Conservation (phyloP, 2,797 vertebrate genomes). For the Cyclopterus lumpus region DNA sequence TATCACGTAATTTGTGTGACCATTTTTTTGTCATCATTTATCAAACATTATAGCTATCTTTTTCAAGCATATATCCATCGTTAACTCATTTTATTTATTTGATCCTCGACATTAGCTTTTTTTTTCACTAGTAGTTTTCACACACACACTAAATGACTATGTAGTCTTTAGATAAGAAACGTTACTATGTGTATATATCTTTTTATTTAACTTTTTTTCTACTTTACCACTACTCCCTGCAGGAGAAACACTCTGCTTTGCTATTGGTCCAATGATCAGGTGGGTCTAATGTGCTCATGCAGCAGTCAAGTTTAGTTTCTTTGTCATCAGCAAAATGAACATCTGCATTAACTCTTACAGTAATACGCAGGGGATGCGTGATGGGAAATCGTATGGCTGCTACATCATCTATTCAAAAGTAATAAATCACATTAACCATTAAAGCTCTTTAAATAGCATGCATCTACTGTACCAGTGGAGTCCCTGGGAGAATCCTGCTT, state of each 20-base stretch:
- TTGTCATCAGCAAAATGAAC: background rate
- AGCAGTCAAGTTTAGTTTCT: background rate
- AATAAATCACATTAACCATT: slow-evolving; percentile 23
- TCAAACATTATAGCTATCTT: too few species aligned
- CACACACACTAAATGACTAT: background rate
- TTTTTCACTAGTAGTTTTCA: background rate
- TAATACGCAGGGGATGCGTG: slow-evolving; percentile 7
- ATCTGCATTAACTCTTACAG: slow-evolving; percentile 26
- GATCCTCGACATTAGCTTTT: background rate
- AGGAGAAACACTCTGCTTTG: background rate
- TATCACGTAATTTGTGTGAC: background rate
- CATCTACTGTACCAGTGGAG: background rate
- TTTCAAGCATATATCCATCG: background rate
- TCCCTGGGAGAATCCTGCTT: slow-evolving; percentile 39
- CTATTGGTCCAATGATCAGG: background rate
- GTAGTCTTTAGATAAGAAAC: background rate
- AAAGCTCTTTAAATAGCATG: background rate
- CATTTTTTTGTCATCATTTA: background rate
- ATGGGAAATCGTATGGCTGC: slow-evolving; percentile 15
- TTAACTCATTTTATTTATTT: background rate
- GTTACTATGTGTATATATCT: background rate
- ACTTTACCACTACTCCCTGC: background rate
- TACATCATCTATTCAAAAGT: slow-evolving; percentile 3
- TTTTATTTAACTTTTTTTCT: background rate
- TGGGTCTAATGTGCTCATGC: background rate